Evolutionary conservation across 2,888 invertebrate species (phyloP), one percentile per base, ranked within the genome.

Genomic region (Rhingia rostrata): DNA sequence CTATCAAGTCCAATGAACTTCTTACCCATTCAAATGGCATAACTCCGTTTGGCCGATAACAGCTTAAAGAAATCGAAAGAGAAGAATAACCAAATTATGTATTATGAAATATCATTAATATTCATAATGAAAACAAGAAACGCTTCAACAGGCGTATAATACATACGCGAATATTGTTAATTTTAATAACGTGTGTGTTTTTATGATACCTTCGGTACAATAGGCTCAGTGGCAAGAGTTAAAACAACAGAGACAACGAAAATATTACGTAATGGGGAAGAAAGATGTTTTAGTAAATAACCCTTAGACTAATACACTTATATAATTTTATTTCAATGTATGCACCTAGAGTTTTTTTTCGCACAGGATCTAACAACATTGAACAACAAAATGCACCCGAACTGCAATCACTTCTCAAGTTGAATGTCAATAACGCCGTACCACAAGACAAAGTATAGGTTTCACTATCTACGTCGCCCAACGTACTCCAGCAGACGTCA

Each of bases 351-450:
- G 43, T 43, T 41, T 41, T n/a, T 49, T n/a, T 35, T 14, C 35
- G n/a, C 53, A 12, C 30, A 6, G 51, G 12, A 22, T 7, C 37
- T 30, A 60, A 72, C 43, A 39, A 39, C 32, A 51, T 30, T 22
- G 51, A 74, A 56, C 69, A 64, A 81, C 56, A 70, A 49, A 84
- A 75, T 69, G 60, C 70, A 75, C 66, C 70, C 64, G 43, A 69
- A 64, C 69, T 78, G 67, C 30, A 69, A 80, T 61, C 74, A 75
- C 70, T 80, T 84, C 79, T 84, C 84, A 84, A 84, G 80, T 84
- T 80, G 66, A 84, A 84, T 84, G 84, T 80, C 80, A 80, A 80
- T 75, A 84, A 70, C 64, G 74, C 56, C 43, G 69, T 53, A 43
- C 63, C 66, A 51, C 41, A 67, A 70, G 56, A 43, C 72, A 73